phyloP scores from a whole-genome alignment of 2,113 vertebrate genomes.

The Tricholaema leucomelas region DNA sequence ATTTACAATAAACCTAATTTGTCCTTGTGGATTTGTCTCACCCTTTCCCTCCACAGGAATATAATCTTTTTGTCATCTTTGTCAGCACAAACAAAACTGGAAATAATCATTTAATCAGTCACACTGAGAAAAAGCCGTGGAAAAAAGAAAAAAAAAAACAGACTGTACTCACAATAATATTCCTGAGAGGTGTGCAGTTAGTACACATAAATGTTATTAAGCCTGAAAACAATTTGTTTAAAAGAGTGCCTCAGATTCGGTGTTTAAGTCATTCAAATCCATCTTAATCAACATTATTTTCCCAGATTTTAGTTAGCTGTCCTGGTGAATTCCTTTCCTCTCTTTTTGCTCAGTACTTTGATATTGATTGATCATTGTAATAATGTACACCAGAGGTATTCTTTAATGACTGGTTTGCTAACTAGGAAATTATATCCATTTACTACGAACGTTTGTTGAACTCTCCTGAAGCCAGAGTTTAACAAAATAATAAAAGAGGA shows the following conservation, averaged over 20 bases:
- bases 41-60: slow-evolving; percentile 35
- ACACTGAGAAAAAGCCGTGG: slow-evolving; percentile 38
- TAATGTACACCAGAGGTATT: slow-evolving; percentile 54
- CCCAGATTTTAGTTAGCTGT: slow-evolving; percentile 69
- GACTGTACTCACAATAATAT: slow-evolving; percentile 31
- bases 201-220: slow-evolving; percentile 46
- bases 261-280: slow-evolving; percentile 55
- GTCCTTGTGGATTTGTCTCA: neutral
- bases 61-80: slow-evolving; percentile 63
- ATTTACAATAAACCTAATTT: neutral
- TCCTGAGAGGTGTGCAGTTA: slow-evolving; percentile 50
- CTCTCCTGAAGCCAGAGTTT: slow-evolving; percentile 59
- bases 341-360: slow-evolving; percentile 40
- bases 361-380: slow-evolving; percentile 59
- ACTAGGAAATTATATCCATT: slow-evolving; percentile 59
- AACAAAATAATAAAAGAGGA: slow-evolving; percentile 63
- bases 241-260: slow-evolving; percentile 44
- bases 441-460: slow-evolving; percentile 52
- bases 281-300: slow-evolving; percentile 70
- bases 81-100: slow-evolving; percentile 59
- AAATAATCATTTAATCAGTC: slow-evolving; percentile 64
- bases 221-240: slow-evolving; percentile 63
- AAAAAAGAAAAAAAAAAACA: slow-evolving; percentile 51
- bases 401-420: slow-evolving; percentile 56
- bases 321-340: slow-evolving; percentile 69